Evolutionary conservation across 2,888 invertebrate genomes (phyloP), one percentile per base, ranked within the genome.

Genomic region (Rosalia funebris): DNA sequence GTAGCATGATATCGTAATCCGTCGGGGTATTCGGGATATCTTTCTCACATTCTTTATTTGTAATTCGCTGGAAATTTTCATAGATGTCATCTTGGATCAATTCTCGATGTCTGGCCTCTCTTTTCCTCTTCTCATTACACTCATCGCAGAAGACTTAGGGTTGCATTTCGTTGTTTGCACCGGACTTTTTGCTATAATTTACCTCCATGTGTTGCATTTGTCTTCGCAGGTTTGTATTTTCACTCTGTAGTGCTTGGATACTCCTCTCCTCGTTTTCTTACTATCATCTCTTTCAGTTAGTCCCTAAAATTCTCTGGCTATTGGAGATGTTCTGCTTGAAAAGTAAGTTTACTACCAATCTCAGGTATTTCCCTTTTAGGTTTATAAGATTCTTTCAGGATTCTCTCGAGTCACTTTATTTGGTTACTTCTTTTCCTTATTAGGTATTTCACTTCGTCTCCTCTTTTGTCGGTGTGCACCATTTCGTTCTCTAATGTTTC

Each of bases 11-110:
- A n/a, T 52, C 48, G 3, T 19, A 57, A 1, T 62, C 57, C 9
- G 12, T 19, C 1, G 57, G 39, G 4, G 63, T 57, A 3, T 65
- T 57, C 60, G 60, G 52, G 5, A 65, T 52, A 39, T 60, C 10
- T 2, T 50, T 44, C 11, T 41, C 34, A 63, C 65, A 65, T 12
- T 65, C 60, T 16, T 63, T 47, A 45, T 63, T 60, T 1, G 48
- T 57, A 0, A 57, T 14, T 1, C 14, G 1, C 20, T 56, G 45
- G 11, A 56, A 59, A 1, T n/a, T 16, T 45, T 61, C 60, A 20
- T 15, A 61, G 42, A 19, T 62, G 25, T 57, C 53, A 1, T 54
- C 45, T 37, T 32, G 42, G 1, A n/a, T 50, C 5, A 60, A 36
- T 17, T 15, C 4, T 19, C 20, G 25, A 12, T 36, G 56, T 57